Evolutionary conservation across 2,113 vertebrate genomes (phyloP), one percentile per base, ranked within the genome.

Genomic region (Bucco capensis): DNA sequence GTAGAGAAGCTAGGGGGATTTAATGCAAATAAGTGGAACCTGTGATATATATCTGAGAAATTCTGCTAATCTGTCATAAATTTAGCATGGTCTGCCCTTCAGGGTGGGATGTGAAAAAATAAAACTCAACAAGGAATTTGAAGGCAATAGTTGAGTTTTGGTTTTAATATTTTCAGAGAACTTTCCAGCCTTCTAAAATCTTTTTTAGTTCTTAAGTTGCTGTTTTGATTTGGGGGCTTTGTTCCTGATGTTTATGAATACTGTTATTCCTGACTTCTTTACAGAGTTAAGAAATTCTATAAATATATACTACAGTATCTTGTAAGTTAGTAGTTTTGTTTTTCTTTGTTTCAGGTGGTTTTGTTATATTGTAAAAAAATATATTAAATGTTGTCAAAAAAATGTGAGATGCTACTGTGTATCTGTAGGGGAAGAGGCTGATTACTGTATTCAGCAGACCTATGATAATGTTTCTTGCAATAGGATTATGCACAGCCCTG

Each of bases 181-280:
- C 17, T 75, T 88, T 57, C 33, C 19, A 90, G 81, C 35, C 31
- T 93, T 91, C 60, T 70, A 62, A 89, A 80, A 71, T 67, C 13
- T 79, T 54, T 12, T 51, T 90, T 60, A 8, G 33, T 82, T 91
- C 86, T 47, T 69, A 87, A 78, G 46, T 90, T 53, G 77, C 72
- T 58, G 66, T 42, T 91, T 88, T 92, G 77, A 73, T 94, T 38
- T 74, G 50, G 57, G 60, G 9, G 23, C 42, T 96, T 73, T 95
- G 31, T 92, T 49, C 28, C 25, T 86, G 35, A 8, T 86, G 65
- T 35, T 92, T 86, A 71, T 86, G 35, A 74, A 10, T 75, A 75
- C 47, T 85, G 5, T 83, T 91, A 28, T 62, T 69, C 28, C 35
- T 69, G 70, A 67, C 35, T 85, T 77, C 13, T 62, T 61, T 81